Percentiles rank a stretch among this genome's conserved stretches.
Conservation (phyloP, 1,140 invertebrate species). For the Cecropterus lyciades region DNA sequence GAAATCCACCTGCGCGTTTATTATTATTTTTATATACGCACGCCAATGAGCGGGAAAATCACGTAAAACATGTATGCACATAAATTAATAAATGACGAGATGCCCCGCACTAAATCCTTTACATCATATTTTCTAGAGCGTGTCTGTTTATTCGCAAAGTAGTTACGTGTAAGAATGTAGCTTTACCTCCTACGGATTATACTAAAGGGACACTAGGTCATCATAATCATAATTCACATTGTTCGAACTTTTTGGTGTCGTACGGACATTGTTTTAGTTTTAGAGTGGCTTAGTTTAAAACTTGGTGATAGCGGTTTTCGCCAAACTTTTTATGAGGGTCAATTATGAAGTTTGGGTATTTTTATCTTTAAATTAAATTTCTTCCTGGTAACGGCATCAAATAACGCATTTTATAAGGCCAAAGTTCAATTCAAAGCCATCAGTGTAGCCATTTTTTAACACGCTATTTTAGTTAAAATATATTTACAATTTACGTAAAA, state of each 20-base stretch:
- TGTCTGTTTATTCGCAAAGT: background rate
- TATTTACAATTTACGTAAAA: too few relatives aligned
- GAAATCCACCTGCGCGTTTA: too few relatives aligned
- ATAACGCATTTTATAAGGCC: too few relatives aligned
- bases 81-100: background rate
- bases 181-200: background rate
- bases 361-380: too few relatives aligned
- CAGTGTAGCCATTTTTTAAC: too few relatives aligned
- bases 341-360: too few relatives aligned
- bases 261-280: slow-evolving; percentile 26
- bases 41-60: background rate
- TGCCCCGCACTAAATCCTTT: background rate
- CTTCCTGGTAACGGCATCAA: too few relatives aligned
- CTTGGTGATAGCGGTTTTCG: background rate
- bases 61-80: too few relatives aligned
- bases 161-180: background rate
- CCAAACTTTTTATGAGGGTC: too few relatives aligned
- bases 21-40: too few relatives aligned
- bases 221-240: background rate
- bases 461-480: too few relatives aligned
- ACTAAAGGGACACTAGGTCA: background rate
- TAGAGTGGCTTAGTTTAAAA: background rate
- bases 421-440: too few relatives aligned
- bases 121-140: background rate
- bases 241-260: background rate